These are phyloP conservation scores for Phaethon lepturus DNA, from an alignment of 2,113 vertebrate species.

Conservation along the genomic window DNA sequence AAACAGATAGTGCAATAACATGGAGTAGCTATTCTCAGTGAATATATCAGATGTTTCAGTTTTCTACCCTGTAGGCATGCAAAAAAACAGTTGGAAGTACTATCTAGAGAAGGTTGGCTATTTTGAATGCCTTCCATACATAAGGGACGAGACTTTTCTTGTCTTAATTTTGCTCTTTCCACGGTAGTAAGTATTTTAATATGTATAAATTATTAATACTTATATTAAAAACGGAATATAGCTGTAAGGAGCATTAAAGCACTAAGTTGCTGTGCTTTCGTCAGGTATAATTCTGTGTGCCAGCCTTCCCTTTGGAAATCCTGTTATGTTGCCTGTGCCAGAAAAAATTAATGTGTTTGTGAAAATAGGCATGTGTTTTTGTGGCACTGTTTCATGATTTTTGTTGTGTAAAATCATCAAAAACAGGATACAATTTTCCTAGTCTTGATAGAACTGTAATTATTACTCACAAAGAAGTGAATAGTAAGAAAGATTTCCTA, in stretches of 20 bases:
- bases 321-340: fast-evolving
- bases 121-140: background rate
- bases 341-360: background rate
- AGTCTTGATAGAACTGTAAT: background rate
- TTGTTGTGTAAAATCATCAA: background rate
- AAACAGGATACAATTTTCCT: background rate
- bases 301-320: background rate
- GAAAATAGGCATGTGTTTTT: background rate
- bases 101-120: background rate
- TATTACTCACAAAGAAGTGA: background rate
- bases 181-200: background rate
- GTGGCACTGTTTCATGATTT: background rate
- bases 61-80: background rate
- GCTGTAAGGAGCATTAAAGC: background rate
- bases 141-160: background rate
- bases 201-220: background rate
- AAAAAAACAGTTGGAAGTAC: fast-evolving
- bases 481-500: background rate
- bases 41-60: fast-evolving
- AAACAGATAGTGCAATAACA: fast-evolving
- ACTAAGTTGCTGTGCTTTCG: background rate
- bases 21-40: background rate
- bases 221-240: background rate
- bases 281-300: background rate
- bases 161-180: background rate